Percentiles rank a stretch among this genome's conserved stretches.
Conservation (phyloP, 1,140 invertebrate species). For the Ooceraea biroi region DNA sequence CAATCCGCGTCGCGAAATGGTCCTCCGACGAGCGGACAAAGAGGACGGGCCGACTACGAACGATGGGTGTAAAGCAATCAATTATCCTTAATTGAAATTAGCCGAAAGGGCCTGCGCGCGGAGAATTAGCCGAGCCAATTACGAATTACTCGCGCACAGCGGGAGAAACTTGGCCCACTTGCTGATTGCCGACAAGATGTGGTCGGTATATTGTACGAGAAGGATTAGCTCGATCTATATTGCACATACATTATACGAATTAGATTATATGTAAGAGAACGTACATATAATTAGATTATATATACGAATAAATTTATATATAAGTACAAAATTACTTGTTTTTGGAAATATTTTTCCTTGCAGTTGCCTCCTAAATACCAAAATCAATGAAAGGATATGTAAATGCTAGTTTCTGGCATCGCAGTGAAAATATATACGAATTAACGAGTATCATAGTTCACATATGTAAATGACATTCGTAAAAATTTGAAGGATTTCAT, state of each 20-base stretch:
- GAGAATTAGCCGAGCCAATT: slow-evolving; percentile 54
- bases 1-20: slow-evolving; percentile 44
- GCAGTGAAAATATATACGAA: background rate
- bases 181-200: slow-evolving; percentile 19
- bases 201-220: background rate
- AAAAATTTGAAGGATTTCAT: background rate
- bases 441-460: too few relatives aligned
- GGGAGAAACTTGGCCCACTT: slow-evolving; percentile 10
- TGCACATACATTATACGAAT: background rate
- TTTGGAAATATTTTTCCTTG: too few relatives aligned
- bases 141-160: slow-evolving; percentile 40
- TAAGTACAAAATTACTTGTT: too few relatives aligned
- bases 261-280: background rate
- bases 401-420: background rate
- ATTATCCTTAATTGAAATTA: slow-evolving; percentile 66
- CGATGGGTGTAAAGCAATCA: slow-evolving; percentile 65
- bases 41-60: slow-evolving; percentile 38
- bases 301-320: too few relatives aligned
- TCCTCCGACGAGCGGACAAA: slow-evolving; percentile 29
- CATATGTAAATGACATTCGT: too few relatives aligned
- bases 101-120: slow-evolving; percentile 44
- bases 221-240: background rate
- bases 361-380: too few relatives aligned
- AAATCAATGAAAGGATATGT: too few relatives aligned
- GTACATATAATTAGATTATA: too few relatives aligned